Percentiles rank a stretch among this genome's conserved stretches.
These are phyloP conservation scores for Rhynchophorus ferrugineus DNA, from an alignment of 1,140 invertebrate genomes.

Conservation along the genomic window DNA sequence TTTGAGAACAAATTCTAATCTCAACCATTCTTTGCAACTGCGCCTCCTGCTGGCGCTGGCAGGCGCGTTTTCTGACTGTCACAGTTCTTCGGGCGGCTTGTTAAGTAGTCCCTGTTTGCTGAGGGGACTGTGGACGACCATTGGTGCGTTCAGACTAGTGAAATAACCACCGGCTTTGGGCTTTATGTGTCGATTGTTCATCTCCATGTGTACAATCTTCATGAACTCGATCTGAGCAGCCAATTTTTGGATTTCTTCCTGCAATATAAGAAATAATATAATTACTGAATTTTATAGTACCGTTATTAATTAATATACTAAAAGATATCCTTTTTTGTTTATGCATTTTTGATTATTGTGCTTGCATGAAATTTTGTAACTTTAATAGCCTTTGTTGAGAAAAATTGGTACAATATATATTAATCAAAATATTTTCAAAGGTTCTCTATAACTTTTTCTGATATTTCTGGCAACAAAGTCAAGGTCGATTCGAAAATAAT, in stretches of 20 bases:
- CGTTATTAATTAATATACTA: too few species aligned
- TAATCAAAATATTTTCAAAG: too few species aligned
- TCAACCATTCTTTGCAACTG: conserved; percentile 21
- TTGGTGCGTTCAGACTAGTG: conserved; percentile 44
- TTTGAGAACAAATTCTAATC: conserved; percentile 18
- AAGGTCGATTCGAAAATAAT: too few species aligned
- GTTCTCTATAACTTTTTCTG: too few species aligned
- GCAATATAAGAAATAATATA: conserved; percentile 7
- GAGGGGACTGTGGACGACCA: conserved; percentile 43
- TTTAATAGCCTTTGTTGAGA: too few species aligned
- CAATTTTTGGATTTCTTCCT: conserved; percentile 85
- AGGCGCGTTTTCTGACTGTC: conserved; percentile 11
- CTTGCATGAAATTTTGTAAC: too few species aligned
- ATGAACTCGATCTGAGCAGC: conserved; percentile 87
- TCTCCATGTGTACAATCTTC: conserved; percentile 88
- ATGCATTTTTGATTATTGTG: too few species aligned
- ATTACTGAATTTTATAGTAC: too few species aligned
- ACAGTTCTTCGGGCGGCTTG: conserved; percentile 35
- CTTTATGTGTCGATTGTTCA: conserved; percentile 81
- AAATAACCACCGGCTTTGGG: conserved; percentile 76
- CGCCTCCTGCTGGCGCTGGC: conserved; percentile 7
- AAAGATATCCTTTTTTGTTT: too few species aligned
- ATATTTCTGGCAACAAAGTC: too few species aligned
- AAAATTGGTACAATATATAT: too few species aligned
- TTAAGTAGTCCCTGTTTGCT: conserved; percentile 39